These are phyloP conservation scores for Threskiornis aethiopicus DNA, from an alignment of 2,797 vertebrate species.

Conservation along the genomic window DNA sequence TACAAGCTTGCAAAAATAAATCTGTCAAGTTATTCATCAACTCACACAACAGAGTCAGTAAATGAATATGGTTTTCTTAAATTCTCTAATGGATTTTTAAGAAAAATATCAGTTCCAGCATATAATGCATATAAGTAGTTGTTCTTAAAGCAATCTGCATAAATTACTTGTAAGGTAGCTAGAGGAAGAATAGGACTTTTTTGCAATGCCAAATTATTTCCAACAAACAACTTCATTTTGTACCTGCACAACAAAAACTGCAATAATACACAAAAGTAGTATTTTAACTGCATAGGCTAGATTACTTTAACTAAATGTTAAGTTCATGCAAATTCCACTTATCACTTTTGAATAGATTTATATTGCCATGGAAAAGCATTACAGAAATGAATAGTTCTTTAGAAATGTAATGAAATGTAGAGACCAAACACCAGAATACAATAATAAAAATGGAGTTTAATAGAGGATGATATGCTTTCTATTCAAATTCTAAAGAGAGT, in stretches of 20 bases:
- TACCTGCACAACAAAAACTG: neutral
- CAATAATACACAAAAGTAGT: neutral
- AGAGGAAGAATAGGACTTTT: neutral
- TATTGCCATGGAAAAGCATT: neutral
- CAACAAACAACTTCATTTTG: neutral
- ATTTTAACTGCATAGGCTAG: neutral
- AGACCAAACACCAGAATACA: neutral
- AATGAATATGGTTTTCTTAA: neutral
- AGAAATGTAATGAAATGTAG: neutral
- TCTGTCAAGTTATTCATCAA: neutral
- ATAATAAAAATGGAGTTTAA: neutral
- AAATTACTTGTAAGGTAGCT: neutral
- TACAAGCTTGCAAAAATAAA: neutral
- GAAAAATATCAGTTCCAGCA: neutral
- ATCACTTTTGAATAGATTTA: neutral
- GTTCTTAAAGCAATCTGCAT: neutral
- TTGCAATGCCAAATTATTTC: neutral
- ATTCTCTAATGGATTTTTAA: neutral
- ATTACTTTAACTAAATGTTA: neutral
- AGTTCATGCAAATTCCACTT: neutral
- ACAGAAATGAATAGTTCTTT: neutral
- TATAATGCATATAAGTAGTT: neutral
- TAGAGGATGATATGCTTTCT: neutral
- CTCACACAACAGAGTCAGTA: neutral
- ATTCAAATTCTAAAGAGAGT: neutral